Conservation (phyloP, 2,888 invertebrate genomes). For the Pristionchus fissidentatus region DNA sequence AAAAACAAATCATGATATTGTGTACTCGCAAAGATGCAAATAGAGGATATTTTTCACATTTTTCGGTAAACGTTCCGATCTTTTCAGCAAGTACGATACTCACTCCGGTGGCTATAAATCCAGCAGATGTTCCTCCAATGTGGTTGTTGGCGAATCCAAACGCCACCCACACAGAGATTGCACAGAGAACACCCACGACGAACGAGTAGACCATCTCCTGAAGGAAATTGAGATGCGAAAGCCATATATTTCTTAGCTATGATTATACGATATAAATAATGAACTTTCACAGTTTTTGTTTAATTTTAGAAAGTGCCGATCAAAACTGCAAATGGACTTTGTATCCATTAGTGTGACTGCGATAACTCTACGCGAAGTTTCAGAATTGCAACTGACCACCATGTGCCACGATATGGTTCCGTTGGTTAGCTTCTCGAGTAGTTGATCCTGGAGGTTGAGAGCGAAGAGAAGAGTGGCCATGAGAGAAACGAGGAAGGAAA, state of each 20-base stretch:
- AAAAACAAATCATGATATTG: no score
- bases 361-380: no score
- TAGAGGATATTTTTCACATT: no score
- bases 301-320: neutral
- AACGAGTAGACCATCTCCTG: constrained; percentile 73
- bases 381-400: constrained; percentile 62
- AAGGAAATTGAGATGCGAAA: constrained; percentile 27
- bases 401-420: constrained; percentile 70
- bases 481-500: constrained; percentile 63
- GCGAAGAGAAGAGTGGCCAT: constrained; percentile 73
- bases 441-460: constrained; percentile 58
- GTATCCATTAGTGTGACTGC: no score
- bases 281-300: neutral
- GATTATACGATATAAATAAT: neutral
- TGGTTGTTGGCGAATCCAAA: constrained; percentile 69
- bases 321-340: no score
- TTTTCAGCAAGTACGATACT: constrained; percentile 40
- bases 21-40: no score
- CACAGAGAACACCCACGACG: constrained; percentile 67
- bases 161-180: constrained; percentile 70
- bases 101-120: constrained; percentile 72
- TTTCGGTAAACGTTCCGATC: no score
- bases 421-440: constrained; percentile 67
- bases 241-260: no score
- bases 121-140: constrained; percentile 65